Conservation (phyloP, 2,113 vertebrate genomes). For the Passer montanus region DNA sequence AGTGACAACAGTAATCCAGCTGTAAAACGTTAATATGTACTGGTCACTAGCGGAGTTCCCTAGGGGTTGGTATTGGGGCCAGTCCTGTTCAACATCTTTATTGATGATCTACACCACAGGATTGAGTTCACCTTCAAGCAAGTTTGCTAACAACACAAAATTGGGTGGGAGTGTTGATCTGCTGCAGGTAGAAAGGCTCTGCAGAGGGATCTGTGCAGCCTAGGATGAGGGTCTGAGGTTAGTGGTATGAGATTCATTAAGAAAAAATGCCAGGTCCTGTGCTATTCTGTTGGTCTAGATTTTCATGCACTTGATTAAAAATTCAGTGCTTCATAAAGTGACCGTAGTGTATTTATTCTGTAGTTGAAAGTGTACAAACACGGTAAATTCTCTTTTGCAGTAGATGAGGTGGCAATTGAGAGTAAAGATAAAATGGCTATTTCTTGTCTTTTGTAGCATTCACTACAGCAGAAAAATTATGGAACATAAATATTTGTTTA, state of each 20-base stretch:
- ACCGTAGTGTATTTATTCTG: not conserved
- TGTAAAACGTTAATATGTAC: not conserved
- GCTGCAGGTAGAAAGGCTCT: not conserved
- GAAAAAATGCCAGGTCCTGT: not conserved
- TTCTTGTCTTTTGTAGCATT: not conserved
- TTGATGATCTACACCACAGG: not conserved
- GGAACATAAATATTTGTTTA: not conserved
- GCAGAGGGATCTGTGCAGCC: not conserved
- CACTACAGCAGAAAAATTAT: not conserved
- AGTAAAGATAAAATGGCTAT: not conserved
- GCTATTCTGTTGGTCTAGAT: not conserved
- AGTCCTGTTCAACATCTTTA: not conserved
- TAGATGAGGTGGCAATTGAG: not conserved
- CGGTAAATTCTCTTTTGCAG: not conserved
- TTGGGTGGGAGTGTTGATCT: not conserved
- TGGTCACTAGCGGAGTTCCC: not conserved
- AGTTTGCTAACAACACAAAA: rapidly evolving
- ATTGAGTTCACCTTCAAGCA: not conserved
- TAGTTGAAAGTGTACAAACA: not conserved
- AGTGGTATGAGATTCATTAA: no score
- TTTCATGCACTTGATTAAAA: not conserved
- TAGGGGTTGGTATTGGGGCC: not conserved
- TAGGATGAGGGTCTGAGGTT: not conserved
- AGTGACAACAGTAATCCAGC: not conserved
- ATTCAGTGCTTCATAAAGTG: not conserved